Base-by-base conservation (phyloP, 2,888 invertebrate species). In the Omphaloscelis lunosa region DNA sequence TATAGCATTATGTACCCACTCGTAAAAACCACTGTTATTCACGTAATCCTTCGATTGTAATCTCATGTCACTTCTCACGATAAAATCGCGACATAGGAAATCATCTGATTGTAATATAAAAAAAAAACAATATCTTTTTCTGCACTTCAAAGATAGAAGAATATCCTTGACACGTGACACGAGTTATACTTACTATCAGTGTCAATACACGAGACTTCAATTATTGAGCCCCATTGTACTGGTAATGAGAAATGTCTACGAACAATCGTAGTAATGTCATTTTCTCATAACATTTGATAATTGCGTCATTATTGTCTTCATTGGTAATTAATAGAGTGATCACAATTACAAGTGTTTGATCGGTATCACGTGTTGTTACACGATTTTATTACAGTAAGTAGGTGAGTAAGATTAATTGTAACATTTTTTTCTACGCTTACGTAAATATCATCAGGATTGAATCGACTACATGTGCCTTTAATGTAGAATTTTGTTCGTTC, bases 241-340 rank as follows among this genome's bases (percentile, higher is more conserved):
- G 61, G 3, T 75, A 56, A 62, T 61, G 63, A 59, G 71, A 72
- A 76, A 75, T 66, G 3, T 51, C 41, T 34, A 68, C 8, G 45
- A 73, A 76, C 65, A 82, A 87, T 72, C 34, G 15, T 63, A 45
- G 11, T 70, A 53, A 56, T 61, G 39, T 29, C 20, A 66, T 88
- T 87, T 88, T 88, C 80, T 75, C 77, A 80, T 72, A 56, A 70
- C 72, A 67, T 65, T 59, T 71, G 48, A 73, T 75, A 56, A 62
- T 39, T 86, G 58, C 86, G 73, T 81, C 76, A 81, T 41, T 48
- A 67, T 51, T 65, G 51, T 69, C n/a, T 62, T 75, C 23, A 63
- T 63, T 56, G 34, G 48, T 62, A 62, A 79, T 71, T 68, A 83
- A 62, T 82, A 41, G 23, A 84, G 23, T 83, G 17, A 67, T 68